A percentile compares a stretch with the other conserved stretches of the same genome.
Conservation (phyloP, 2,113 vertebrate species). For the Callionymus lyra region DNA sequence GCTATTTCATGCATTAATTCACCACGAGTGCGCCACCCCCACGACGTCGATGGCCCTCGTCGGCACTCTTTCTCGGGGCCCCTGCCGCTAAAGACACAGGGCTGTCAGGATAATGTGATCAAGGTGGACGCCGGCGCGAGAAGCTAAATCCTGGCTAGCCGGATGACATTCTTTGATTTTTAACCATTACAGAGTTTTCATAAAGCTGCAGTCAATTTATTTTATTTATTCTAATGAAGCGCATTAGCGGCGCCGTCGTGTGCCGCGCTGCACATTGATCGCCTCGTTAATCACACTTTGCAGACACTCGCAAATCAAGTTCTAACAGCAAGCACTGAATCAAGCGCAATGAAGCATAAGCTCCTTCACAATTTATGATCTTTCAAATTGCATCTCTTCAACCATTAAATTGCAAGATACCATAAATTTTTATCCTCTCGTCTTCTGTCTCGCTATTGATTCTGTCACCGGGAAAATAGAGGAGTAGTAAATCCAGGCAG, state of each 20-base stretch:
- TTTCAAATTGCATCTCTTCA: constrained; percentile 99
- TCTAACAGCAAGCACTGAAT: constrained; percentile 99
- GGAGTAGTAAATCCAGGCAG: constrained; percentile 94
- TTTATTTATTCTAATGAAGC: constrained; percentile 99
- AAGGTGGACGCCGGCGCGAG: constrained; percentile 85
- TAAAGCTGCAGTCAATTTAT: constrained; percentile 99
- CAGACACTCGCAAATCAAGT: constrained; percentile 99
- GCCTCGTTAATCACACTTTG: constrained; percentile 99
- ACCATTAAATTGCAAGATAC: constrained; percentile 99
- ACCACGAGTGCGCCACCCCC: constrained; percentile 43
- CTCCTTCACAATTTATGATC: constrained; percentile 99
- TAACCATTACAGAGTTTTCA: constrained; percentile 99
- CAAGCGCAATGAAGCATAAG: constrained; percentile 98
- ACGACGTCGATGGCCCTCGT: constrained; percentile 26
- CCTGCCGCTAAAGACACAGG: constrained; percentile 76
- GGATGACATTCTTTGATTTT: constrained; percentile 97
- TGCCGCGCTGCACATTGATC: constrained; percentile 92
- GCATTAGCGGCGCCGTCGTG: constrained; percentile 98
- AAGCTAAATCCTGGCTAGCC: constrained; percentile 83
- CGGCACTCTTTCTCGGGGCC: constrained; percentile 63
- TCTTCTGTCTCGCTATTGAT: constrained; percentile 99
- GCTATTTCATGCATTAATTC: constrained; percentile 74
- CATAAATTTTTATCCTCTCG: constrained; percentile 99
- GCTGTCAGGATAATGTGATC: constrained; percentile 88
- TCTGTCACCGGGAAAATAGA: constrained; percentile 99